phyloP scores from a whole-genome alignment of 2,113 vertebrate species.

The Heterotilapia buettikoferi region DNA sequence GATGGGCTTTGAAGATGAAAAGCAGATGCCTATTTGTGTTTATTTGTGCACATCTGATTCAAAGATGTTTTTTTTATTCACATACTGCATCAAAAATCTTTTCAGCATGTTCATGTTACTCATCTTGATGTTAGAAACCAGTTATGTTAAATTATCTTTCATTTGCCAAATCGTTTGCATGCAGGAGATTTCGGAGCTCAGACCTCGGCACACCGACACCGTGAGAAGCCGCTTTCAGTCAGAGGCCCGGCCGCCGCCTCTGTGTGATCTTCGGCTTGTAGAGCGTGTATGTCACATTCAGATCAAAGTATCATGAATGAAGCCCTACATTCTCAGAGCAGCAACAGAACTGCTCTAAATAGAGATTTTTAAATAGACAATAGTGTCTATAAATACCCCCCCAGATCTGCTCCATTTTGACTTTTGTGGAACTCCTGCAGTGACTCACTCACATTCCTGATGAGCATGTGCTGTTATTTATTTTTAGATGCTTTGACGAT shows the following conservation, averaged over 20 bases:
- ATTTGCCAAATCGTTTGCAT: not conserved
- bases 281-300: slow-evolving; percentile 3
- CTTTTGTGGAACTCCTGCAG: slow-evolving; percentile 44
- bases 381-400: slow-evolving; percentile 58
- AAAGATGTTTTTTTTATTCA: not conserved
- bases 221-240: not conserved
- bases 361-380: slow-evolving; percentile 54
- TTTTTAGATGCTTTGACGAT: slow-evolving; percentile 59
- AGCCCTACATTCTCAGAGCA: slow-evolving; percentile 26
- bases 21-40: slow-evolving; percentile 24
- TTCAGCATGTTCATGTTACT: not conserved
- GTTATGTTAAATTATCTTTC: not conserved
- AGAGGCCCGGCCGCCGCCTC: not conserved
- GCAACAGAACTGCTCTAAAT: slow-evolving; percentile 50
- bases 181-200: not conserved
- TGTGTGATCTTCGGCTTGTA: not conserved
- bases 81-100: not conserved
- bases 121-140: not conserved
- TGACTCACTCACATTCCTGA: slow-evolving; percentile 37
- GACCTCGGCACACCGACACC: not conserved
- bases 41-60: not conserved
- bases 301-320: slow-evolving; percentile 28
- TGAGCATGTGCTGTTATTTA: slow-evolving; percentile 46
- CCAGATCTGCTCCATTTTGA: slow-evolving; percentile 51
- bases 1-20: not conserved